Evolutionary conservation across 2,797 vertebrate genomes (phyloP).

Genomic region (Parambassis ranga): DNA sequence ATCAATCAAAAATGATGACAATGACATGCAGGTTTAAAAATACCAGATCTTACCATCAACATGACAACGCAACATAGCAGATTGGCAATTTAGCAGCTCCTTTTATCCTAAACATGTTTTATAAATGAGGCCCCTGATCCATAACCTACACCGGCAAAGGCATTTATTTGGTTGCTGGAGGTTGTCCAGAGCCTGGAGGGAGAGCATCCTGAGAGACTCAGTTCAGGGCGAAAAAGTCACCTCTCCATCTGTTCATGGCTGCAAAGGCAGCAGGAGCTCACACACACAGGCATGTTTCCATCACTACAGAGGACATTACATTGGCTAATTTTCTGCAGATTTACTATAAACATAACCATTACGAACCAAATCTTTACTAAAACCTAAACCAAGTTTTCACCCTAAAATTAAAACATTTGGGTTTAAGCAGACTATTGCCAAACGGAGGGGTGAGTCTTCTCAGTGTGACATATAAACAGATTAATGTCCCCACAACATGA

Average conservation of each 20-base stretch:
- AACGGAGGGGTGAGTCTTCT: not conserved
- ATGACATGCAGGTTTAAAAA: no score
- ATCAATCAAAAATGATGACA: no score
- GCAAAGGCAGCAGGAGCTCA: slow-evolving; percentile 30
- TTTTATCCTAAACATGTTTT: not conserved
- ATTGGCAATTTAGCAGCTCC: not conserved
- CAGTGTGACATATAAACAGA: not conserved
- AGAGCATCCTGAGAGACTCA: slow-evolving; percentile 31
- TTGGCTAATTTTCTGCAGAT: not conserved
- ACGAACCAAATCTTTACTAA: not conserved
- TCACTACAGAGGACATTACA: slow-evolving; percentile 14
- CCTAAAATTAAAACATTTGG: not conserved
- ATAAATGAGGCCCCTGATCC: not conserved
- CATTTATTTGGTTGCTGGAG: slow-evolving; percentile 35
- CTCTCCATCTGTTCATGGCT: slow-evolving; percentile 48
- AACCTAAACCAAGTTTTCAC: not conserved
- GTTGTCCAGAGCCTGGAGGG: slow-evolving; percentile 35
- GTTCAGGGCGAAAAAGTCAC: slow-evolving; percentile 42
- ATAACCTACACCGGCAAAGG: slow-evolving; percentile 3
- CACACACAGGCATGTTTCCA: slow-evolving; percentile 5
- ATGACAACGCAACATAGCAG: not conserved
- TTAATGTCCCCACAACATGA: not conserved
- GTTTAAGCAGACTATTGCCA: not conserved
- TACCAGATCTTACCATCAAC: not conserved
- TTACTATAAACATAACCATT: not conserved